Evolutionary conservation across 2,888 invertebrate genomes (phyloP), one percentile per base, ranked within the genome.

Genomic region (Chaetoderma sp.): DNA sequence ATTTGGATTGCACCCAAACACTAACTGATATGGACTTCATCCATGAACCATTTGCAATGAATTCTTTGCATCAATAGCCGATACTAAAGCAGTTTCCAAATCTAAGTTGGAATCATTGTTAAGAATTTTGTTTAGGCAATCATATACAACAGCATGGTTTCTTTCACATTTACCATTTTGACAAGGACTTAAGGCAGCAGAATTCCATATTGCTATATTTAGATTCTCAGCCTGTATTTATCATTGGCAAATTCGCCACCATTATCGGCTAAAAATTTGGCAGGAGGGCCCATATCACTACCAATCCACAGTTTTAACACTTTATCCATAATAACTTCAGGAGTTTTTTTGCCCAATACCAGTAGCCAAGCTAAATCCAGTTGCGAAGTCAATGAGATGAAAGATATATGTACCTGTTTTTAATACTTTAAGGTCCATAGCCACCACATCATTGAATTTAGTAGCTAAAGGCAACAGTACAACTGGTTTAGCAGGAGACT

Each of bases 1-100:
- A 58, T 60, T 66, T 32, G 63, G 66, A 32, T 57, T 66, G 16
- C 3, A 27, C 21, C 63, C 63, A 50, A 66, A 64, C 2, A 63
- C 58, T 16, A 63, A 33, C 33, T 66, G 66, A 44, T 58, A 63
- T 5, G 47, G 44, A 36, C 63, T 64, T 13, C 27, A 64, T 13
- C 63, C 63, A 23, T 50, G 36, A 4, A 60, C 60, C 50, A 60
- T 60, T 13, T 50, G 49, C n/a, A 60, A 33, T 8, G 49, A 60
- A n/a, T 60, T 60, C 50, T 60, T 60, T 18, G 60, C 28, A 28
- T 59, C 23, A 13, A 59, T 36, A 30, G 59, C 47, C 45, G 45
- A 59, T n/a, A 47, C 27, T 27, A 58, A 25, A 27, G 58, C 58
- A 25, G 28, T 21, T 6, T 58, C 58, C 6, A 58, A 28, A 16